Base-by-base conservation (phyloP, 2,888 invertebrate genomes). In the Melieria crassipennis region DNA sequence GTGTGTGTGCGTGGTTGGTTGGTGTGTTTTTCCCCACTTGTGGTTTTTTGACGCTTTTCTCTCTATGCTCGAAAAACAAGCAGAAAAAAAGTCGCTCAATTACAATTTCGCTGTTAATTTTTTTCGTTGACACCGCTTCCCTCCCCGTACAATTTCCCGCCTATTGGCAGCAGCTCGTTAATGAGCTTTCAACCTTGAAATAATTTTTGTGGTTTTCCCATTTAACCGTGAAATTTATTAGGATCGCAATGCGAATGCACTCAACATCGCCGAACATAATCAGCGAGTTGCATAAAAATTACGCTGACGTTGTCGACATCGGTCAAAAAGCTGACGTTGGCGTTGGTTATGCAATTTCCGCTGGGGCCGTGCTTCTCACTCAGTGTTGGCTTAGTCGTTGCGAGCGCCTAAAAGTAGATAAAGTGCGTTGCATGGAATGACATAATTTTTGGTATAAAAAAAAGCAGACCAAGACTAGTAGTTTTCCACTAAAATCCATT, bases 151-250 rank as follows among this genome's bases (percentile, higher is more conserved):
- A 60, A 52, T 61, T 45, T 16, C 30, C 43, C 43, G 52, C 9
- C 5, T 30, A n/a, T n/a, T 61, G 42, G 16, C 45, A 43, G 13
- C 9, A 13, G 62, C 60, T 52, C 52, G 67, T 71, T 71, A 71
- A 71, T 71, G 71, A 63, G 57, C 58, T 64, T 45, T 5, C 50
- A 71, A 67, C 71, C 71, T 71, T 71, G 71, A 67, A 71, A 64
- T 58, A 60, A 63, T 67, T 71, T 67, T 61, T 58, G 11, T 58
- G 56, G 45, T 62, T 62, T 67, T 55, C 46, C 64, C 67, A 67
- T 71, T 67, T 67, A 67, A 67, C 67, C 71, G 71, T 71, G 67
- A 67, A 71, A 71, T 64, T 57, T 64, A 67, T 71, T 67, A 67
- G 71, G 62, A 67, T 67, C 56, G 42, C 50, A 13, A 58, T 50